Evolutionary conservation across 2,797 vertebrate genomes (phyloP).

Genomic region (Coendou prehensilis): DNA sequence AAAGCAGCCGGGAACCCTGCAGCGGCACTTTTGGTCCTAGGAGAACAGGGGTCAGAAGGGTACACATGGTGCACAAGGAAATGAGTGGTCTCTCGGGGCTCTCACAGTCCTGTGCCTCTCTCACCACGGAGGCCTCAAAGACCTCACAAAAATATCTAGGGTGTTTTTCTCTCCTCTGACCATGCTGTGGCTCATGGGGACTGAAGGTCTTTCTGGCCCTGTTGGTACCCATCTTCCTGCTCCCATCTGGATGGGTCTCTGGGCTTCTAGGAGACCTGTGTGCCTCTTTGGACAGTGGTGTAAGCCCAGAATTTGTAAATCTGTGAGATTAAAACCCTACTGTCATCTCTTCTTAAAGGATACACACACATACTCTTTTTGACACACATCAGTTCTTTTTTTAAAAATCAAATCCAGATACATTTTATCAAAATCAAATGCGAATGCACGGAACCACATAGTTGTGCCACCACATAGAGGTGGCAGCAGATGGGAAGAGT

Average conservation of each 20-base stretch:
- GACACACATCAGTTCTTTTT: neutral
- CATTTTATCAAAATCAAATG: neutral
- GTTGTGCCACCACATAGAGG: neutral
- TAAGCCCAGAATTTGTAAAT: neutral
- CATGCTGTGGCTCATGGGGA: neutral
- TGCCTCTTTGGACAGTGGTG: neutral
- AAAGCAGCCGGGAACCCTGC: neutral
- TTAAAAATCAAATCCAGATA: neutral
- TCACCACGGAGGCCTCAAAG: neutral
- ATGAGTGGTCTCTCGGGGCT: neutral
- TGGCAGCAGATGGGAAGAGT: neutral
- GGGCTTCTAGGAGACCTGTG: neutral
- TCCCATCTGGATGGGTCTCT: neutral
- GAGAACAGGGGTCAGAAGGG: neutral
- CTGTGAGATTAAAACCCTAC: neutral
- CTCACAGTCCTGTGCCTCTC: neutral
- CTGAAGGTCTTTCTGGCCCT: neutral
- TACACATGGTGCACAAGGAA: rapidly evolving
- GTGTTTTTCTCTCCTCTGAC: neutral
- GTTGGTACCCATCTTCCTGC: neutral
- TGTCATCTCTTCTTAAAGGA: neutral
- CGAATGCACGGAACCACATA: neutral
- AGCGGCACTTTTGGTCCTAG: no score
- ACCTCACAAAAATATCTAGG: neutral
- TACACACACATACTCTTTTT: neutral